A percentile compares a stretch with the other conserved stretches of the same genome.
Evolutionary conservation across 35 echinoderm and acorn worm species (phyloP).

Genomic region (Anneissia japonica): DNA sequence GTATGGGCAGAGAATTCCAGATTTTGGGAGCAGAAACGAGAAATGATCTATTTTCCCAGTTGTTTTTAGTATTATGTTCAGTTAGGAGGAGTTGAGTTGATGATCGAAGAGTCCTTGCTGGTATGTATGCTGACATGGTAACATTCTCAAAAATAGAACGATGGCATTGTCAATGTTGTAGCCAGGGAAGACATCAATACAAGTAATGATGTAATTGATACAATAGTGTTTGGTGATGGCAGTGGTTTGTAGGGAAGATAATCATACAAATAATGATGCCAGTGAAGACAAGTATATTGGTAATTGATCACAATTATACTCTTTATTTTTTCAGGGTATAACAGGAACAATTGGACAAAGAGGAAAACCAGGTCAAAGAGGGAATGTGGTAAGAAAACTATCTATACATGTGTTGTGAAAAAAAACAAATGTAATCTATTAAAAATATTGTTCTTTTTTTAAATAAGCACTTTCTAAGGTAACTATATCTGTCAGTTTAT

Average conservation of each 20-base stretch:
- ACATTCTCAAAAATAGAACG: too few species aligned
- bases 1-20: too few species aligned
- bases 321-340: conserved; percentile 13
- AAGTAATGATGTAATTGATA: too few species aligned
- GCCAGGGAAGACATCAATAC: too few species aligned
- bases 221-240: too few species aligned
- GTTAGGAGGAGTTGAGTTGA: too few species aligned
- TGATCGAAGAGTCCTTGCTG: too few species aligned
- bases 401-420: neutral
- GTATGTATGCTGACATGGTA: too few species aligned
- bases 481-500: neutral
- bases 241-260: neutral
- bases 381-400: conserved; percentile 45
- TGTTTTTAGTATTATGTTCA: too few species aligned
- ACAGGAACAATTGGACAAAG: conserved; percentile 28
- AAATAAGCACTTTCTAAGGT: neutral
- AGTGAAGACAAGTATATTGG: conserved; percentile 55
- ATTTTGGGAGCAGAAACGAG: too few species aligned
- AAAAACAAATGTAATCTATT: neutral
- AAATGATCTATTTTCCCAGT: too few species aligned
- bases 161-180: too few species aligned
- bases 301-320: conserved; percentile 23
- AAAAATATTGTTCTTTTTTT: neutral
- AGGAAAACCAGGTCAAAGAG: conserved; percentile 39
- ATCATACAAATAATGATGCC: neutral